A percentile compares a stretch with the other conserved stretches of the same genome.
phyloP scores from a whole-genome alignment of 2,888 invertebrate genomes.

The Tetropium fuscum region DNA sequence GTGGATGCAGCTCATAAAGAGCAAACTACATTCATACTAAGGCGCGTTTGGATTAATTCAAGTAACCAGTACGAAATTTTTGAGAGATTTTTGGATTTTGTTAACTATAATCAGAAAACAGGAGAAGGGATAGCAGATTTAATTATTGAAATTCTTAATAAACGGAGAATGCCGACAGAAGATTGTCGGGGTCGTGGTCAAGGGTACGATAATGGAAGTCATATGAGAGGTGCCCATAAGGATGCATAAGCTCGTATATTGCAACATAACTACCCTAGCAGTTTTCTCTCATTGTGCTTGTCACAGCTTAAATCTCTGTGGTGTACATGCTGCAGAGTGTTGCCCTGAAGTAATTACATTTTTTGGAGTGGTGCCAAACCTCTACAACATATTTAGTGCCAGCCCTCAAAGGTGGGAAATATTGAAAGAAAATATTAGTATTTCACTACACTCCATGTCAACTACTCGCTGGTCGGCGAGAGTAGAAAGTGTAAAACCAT shows the following conservation, averaged over 20 bases:
- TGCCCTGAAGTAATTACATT: not conserved
- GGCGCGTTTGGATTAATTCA: not conserved
- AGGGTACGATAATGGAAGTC: no score
- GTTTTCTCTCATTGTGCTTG: not conserved
- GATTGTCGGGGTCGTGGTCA: no score
- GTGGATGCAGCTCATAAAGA: not conserved
- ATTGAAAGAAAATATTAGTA: not conserved
- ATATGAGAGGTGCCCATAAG: no score
- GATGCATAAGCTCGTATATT: not conserved
- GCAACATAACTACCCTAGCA: not conserved
- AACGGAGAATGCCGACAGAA: no score
- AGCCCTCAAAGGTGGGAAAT: not conserved
- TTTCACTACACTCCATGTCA: not conserved
- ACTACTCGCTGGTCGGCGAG: not conserved
- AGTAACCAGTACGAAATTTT: not conserved
- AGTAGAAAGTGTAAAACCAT: no score
- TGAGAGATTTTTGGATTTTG: not conserved
- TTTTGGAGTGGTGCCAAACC: not conserved
- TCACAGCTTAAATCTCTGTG: not conserved
- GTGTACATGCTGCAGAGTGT: no score
- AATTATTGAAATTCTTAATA: no score
- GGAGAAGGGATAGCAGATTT: not conserved
- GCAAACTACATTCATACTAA: not conserved
- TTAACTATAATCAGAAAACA: not conserved
- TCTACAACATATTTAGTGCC: not conserved